Evolutionary conservation across 2,797 vertebrate species (phyloP).

Genomic region (Sebastes oblongus): DNA sequence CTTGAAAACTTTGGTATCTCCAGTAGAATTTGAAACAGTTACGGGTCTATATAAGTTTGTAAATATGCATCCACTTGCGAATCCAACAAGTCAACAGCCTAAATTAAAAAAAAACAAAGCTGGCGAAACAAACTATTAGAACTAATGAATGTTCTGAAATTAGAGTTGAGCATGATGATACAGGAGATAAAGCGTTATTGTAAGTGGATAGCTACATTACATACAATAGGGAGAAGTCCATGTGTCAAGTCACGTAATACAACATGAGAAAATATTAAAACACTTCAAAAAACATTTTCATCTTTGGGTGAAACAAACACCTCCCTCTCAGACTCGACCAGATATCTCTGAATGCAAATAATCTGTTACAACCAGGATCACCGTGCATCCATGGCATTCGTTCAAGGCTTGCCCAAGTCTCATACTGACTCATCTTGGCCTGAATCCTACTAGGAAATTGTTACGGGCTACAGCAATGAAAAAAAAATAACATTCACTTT

Average conservation of each 20-base stretch:
- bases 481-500: slow-evolving; percentile 16
- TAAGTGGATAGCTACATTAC: neutral
- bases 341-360: slow-evolving; percentile 28
- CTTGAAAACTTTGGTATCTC: neutral
- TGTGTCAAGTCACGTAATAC: no score
- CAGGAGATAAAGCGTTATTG: neutral
- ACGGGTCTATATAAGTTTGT: neutral
- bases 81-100: neutral
- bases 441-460: slow-evolving; percentile 54
- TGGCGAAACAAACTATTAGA: neutral
- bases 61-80: neutral
- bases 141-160: neutral
- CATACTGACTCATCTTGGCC: slow-evolving; percentile 62
- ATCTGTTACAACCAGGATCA: slow-evolving; percentile 36
- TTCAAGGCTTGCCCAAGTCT: slow-evolving; percentile 52
- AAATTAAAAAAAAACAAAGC: neutral
- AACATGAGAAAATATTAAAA: neutral
- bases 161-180: neutral
- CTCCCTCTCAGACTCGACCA: neutral
- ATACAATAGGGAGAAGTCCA: accelerated
- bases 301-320: neutral
- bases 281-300: neutral
- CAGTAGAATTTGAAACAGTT: neutral
- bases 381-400: slow-evolving; percentile 36
- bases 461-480: slow-evolving; percentile 22